phyloP scores from a whole-genome alignment of 2,113 vertebrate genomes.

The Ophiodon elongatus region DNA sequence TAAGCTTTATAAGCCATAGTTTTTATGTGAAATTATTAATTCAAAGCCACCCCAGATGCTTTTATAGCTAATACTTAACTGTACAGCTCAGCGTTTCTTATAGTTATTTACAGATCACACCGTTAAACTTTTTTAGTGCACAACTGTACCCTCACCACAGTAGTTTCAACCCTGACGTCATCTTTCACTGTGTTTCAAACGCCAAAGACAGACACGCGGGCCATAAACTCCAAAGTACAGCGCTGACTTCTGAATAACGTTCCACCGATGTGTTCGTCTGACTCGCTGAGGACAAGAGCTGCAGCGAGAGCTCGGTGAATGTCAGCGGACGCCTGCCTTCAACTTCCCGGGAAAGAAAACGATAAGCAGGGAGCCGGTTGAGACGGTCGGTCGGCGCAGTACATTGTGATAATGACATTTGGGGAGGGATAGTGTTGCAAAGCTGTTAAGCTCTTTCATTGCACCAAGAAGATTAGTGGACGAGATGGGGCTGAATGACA shows the following conservation, averaged over 20 bases:
- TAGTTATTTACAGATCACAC: background rate
- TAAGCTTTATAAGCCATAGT: background rate
- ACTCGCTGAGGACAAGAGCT: conserved; percentile 37
- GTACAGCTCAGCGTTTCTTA: background rate
- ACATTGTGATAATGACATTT: conserved; percentile 85
- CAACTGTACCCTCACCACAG: background rate
- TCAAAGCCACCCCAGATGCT: background rate
- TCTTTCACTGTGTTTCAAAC: conserved; percentile 10
- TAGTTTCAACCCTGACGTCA: background rate
- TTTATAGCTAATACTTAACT: background rate
- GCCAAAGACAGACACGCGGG: background rate
- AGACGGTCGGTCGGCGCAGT: conserved; percentile 67
- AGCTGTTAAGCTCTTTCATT: conserved; percentile 85
- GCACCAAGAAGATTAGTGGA: conserved; percentile 84
- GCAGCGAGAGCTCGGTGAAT: conserved; percentile 64
- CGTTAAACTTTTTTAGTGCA: background rate
- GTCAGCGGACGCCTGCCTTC: conserved; percentile 73
- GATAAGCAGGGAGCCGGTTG: conserved; percentile 75
- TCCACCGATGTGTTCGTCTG: conserved; percentile 32
- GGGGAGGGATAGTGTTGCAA: conserved; percentile 84
- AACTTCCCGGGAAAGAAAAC: conserved; percentile 76
- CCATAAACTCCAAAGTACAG: conserved; percentile 46
- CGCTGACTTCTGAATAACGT: conserved; percentile 40
- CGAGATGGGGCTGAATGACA: conserved; percentile 85
- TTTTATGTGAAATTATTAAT: background rate